Evolutionary conservation across 92 coral and sea anemone species (phyloP).

Genomic region (Palythoa heliodiscus): DNA sequence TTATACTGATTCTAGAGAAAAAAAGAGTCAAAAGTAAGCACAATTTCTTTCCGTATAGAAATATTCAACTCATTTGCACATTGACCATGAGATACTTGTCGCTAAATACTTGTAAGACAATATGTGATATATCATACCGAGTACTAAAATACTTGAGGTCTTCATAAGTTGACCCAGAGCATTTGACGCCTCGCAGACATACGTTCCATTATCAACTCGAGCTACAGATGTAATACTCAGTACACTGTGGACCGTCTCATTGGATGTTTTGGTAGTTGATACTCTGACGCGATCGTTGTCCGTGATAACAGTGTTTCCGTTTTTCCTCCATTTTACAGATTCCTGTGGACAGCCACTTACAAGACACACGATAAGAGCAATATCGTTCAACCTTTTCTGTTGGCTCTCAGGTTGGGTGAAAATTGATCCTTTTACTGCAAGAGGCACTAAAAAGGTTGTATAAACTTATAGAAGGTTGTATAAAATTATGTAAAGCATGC

Average conservation of each 20-base stretch:
- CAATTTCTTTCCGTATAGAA: too few species aligned
- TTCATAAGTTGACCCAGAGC: not conserved
- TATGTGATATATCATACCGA: not conserved
- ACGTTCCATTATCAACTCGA: not conserved
- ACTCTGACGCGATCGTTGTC: not conserved
- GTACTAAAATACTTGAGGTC: not conserved
- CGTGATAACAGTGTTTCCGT: not conserved
- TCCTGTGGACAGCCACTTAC: not conserved
- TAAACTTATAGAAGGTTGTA: too few species aligned
- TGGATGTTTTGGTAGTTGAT: not conserved
- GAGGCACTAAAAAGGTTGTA: not conserved
- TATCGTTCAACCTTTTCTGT: not conserved
- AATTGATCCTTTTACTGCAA: not conserved
- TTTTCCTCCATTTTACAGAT: not conserved
- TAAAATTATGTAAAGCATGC: too few species aligned
- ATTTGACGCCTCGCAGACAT: not conserved
- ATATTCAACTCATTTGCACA: too few species aligned
- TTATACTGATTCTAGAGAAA: too few species aligned
- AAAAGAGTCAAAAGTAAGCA: too few species aligned
- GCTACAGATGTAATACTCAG: not conserved
- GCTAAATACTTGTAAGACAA: not conserved
- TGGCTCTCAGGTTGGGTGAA: not conserved
- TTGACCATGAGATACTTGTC: not conserved
- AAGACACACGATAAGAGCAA: not conserved
- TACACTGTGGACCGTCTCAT: not conserved